Percentiles rank a stretch among this genome's conserved stretches.
These are phyloP conservation scores for Pyrgilauda ruficollis DNA, from an alignment of 2,113 vertebrate species.

Conservation along the genomic window DNA sequence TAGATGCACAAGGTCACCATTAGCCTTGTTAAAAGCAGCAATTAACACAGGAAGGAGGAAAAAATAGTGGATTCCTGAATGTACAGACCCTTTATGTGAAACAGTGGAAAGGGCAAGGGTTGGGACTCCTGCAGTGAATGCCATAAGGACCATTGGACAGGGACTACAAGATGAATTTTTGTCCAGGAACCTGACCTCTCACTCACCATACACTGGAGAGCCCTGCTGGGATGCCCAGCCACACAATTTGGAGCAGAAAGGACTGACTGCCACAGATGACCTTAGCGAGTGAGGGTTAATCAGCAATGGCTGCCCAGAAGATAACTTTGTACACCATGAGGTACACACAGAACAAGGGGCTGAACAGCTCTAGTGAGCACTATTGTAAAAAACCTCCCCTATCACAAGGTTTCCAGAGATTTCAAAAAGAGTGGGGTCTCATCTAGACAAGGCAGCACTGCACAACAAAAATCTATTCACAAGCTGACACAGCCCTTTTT, in stretches of 20 bases:
- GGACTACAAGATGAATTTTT: not conserved
- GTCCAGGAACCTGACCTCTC: not conserved
- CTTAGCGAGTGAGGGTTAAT: not conserved
- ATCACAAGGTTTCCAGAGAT: not conserved
- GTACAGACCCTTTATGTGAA: not conserved
- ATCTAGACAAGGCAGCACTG: not conserved
- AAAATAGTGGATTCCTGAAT: not conserved
- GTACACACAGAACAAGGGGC: not conserved
- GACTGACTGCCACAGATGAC: not conserved
- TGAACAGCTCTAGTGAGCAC: not conserved
- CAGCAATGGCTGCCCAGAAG: not conserved
- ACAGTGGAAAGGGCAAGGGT: not conserved
- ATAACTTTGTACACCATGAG: not conserved
- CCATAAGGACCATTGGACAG: fast-evolving
- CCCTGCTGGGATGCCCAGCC: not conserved
- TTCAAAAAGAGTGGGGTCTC: not conserved
- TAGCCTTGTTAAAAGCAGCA: conserved; percentile 16
- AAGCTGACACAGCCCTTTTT: not conserved
- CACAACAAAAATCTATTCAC: not conserved
- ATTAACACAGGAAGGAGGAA: not conserved
- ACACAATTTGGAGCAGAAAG: not conserved
- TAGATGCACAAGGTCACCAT: not conserved
- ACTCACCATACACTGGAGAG: not conserved
- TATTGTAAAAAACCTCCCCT: not conserved
- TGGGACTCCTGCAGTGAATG: not conserved